Evolutionary conservation across 2,888 invertebrate genomes (phyloP).

Genomic region (Allophyes oxyacanthae): DNA sequence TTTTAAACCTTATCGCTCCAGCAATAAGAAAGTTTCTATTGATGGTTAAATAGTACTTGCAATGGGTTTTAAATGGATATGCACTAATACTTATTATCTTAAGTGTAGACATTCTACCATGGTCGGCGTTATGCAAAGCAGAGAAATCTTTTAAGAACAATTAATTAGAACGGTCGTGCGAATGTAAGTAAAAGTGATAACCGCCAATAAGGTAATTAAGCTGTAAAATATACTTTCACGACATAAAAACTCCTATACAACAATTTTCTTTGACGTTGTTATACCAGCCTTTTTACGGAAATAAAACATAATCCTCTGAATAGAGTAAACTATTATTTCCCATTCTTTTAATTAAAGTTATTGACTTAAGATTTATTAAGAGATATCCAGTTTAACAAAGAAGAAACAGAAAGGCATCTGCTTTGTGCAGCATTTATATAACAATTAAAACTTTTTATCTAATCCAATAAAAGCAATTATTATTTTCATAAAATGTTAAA

Average conservation of each 20-base stretch:
- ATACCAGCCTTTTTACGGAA: too few relatives aligned
- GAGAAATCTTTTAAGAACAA: constrained; percentile 38
- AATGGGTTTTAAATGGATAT: constrained; percentile 40
- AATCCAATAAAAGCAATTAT: constrained; percentile 15
- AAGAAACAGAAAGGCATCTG: constrained; percentile 28
- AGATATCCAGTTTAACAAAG: constrained; percentile 33
- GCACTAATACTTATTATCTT: constrained; percentile 48
- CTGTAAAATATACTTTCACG: background rate
- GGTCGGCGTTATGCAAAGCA: constrained; percentile 49
- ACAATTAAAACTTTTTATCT: constrained; percentile 12
- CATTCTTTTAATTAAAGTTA: constrained; percentile 22
- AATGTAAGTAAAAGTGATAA: background rate
- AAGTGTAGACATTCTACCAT: constrained; percentile 43
- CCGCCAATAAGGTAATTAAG: background rate
- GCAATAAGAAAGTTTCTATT: constrained; percentile 41
- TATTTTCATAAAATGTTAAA: constrained; percentile 13
- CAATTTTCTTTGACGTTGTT: too few relatives aligned
- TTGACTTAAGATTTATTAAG: constrained; percentile 11
- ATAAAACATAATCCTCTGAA: background rate
- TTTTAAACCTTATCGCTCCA: constrained; percentile 48
- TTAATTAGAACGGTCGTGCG: constrained; percentile 29
- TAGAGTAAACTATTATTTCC: constrained; percentile 13
- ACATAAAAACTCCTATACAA: too few relatives aligned
- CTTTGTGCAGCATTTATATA: constrained; percentile 21
- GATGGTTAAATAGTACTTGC: background rate